Base-by-base conservation (phyloP, 2,113 vertebrate genomes). In the Eubucco bourcierii region DNA sequence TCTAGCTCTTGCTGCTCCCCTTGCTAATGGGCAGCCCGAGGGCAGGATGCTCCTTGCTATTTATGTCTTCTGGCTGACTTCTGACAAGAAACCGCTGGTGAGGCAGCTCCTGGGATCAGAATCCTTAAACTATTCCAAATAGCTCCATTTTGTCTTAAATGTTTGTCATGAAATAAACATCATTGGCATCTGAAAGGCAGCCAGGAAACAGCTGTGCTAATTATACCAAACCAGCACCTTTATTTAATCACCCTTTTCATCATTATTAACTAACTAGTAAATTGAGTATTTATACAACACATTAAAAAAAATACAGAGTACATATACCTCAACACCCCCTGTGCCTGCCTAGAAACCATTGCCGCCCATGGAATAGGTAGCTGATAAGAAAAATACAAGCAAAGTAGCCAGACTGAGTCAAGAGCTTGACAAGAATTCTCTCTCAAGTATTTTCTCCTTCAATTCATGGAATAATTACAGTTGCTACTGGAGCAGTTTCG, bases 201-300 rank as follows among this genome's bases (percentile, higher is more conserved):
- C 27, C 70, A 70, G 0, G 0, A 0, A 81, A 56, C 41, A 84
- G 47, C 77, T 94, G 74, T 37, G 67, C 85, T 91, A 70, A 77
- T 90, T 90, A 67, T 53, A 67, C 18, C 28, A 64, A 84, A 66
- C 20, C 70, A 72, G 65, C 74, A 79, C 59, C 89, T 95, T 91
- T 86, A 84, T 91, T 81, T 93, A 86, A 88, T 83, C 80, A 88
- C 25, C 4, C 7, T 73, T 93, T 93, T 88, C 39, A 64, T 82
- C 87, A 71, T 81, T 95, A 89, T 85, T 93, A 87, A 66, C 41
- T 87, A 77, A 82, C n/a, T 2, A 71, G n/a, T 17, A 90, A 92
- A 88, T 70, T 29, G 50, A 55, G 41, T 64, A 60, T 95, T 92
- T 77, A 70, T 23, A 73, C n/a, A 88, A 84, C 47, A 44, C 18